Percentiles rank a stretch among this genome's conserved stretches.
Conservation (phyloP, 2,113 vertebrate genomes). For the Corvus hawaiiensis region DNA sequence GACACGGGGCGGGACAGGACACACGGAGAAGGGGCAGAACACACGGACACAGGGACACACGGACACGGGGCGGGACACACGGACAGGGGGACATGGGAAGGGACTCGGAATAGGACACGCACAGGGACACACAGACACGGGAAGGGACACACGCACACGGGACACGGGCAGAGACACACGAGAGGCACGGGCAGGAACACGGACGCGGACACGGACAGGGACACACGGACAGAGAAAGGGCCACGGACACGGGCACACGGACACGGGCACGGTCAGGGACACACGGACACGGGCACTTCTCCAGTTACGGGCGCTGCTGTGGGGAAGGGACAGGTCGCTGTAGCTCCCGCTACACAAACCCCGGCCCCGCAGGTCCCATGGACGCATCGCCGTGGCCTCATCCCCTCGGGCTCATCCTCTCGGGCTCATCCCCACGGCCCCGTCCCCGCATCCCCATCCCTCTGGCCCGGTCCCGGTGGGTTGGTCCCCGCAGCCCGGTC, state of each 20-base stretch:
- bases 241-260: background rate
- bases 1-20: background rate
- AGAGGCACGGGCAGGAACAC: no score
- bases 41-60: background rate
- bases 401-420: background rate
- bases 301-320: background rate
- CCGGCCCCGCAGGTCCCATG: background rate
- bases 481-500: background rate
- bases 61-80: background rate
- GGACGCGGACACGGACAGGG: background rate
- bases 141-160: fast-evolving
- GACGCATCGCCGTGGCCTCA: background rate
- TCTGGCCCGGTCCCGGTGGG: background rate
- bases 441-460: background rate
- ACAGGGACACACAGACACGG: background rate
- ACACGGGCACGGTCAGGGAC: no score
- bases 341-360: background rate
- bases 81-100: background rate
- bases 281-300: background rate
- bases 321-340: no score
- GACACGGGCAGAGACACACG: no score
- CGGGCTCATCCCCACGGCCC: no score
- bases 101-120: no score
- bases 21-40: background rate
- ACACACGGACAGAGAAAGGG: background rate